Evolutionary conservation across 2,888 invertebrate species (phyloP), one percentile per base, ranked within the genome.

Genomic region (Oligia fasciuncula): DNA sequence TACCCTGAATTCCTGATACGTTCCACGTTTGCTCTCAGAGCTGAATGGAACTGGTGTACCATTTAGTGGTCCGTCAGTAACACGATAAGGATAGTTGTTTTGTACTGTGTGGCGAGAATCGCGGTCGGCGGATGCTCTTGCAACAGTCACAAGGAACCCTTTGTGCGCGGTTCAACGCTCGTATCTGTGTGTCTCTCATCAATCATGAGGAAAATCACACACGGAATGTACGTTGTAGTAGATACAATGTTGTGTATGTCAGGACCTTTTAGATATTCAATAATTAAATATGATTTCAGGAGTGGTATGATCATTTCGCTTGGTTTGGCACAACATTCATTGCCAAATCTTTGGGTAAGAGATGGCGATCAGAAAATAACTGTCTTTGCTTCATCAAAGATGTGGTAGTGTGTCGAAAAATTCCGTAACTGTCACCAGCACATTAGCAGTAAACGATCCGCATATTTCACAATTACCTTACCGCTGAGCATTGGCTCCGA

Each of bases 81-180:
- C 88, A 86, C 85, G 93, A 95, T 94, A 93, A 91, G 91, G 87
- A 85, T 88, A 89, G 89, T 91, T 89, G 91, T 93, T 92, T 91
- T 93, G 91, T 94, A 93, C 89, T 93, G 92, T 88, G 90, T 91
- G 91, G 91, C 91, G 88, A 87, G 91, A 90, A 92, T 90, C 87
- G 92, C 92, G 92, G 91, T 88, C 92, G 92, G 90, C 96, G 95
- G 95, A 95, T 94, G 95, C 92, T 91, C 89, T 89, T 88, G 91
- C 91, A 89, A 87, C 90, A 88, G 80, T 86, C 85, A 95, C 94
- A 96, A 95, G 92, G 93, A 90, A 89, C 88, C 86, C 95, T 92
- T 94, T 96, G 94, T 96, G 87, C 88, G 79, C 88, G 85, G 92
- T 93, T 93, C 92, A 91, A 91, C 90, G 90, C 86, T 88, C 90